These are phyloP conservation scores for Merluccius polli DNA, from an alignment of 2,797 vertebrate species.

Conservation along the genomic window DNA sequence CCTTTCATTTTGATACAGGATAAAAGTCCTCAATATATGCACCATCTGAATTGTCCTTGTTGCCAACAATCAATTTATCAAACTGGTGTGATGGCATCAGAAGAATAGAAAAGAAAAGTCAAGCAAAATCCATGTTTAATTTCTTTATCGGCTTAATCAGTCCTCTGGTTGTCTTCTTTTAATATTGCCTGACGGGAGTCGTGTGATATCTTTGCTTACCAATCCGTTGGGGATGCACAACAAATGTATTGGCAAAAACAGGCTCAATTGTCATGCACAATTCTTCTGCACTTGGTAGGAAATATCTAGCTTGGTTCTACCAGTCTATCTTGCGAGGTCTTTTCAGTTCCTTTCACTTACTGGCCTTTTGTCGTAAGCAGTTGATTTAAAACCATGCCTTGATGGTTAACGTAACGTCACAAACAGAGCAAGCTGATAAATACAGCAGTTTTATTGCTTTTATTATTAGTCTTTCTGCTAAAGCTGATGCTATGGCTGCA, in stretches of 20 bases:
- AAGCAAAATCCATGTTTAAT: not conserved
- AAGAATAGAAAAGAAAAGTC: not conserved
- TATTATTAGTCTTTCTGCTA: not conserved
- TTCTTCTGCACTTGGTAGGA: not conserved
- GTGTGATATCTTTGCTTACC: no score
- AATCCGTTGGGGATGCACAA: no score
- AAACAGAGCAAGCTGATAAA: not conserved
- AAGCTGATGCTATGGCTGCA: not conserved
- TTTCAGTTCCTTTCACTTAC: not conserved
- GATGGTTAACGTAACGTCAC: not conserved
- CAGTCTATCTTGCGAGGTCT: not conserved
- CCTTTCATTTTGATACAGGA: not conserved
- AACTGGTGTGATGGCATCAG: not conserved
- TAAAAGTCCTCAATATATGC: not conserved
- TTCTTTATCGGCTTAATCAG: no score
- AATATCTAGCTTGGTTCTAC: not conserved
- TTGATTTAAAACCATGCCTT: not conserved
- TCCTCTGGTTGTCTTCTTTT: no score
- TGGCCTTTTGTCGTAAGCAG: not conserved
- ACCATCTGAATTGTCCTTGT: not conserved
- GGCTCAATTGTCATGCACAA: no score
- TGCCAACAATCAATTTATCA: no score
- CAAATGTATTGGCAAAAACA: no score
- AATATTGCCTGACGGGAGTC: no score
- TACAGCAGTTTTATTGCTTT: no score